Base-by-base conservation (phyloP, 2,797 vertebrate species). In the Furcifer pardalis region DNA sequence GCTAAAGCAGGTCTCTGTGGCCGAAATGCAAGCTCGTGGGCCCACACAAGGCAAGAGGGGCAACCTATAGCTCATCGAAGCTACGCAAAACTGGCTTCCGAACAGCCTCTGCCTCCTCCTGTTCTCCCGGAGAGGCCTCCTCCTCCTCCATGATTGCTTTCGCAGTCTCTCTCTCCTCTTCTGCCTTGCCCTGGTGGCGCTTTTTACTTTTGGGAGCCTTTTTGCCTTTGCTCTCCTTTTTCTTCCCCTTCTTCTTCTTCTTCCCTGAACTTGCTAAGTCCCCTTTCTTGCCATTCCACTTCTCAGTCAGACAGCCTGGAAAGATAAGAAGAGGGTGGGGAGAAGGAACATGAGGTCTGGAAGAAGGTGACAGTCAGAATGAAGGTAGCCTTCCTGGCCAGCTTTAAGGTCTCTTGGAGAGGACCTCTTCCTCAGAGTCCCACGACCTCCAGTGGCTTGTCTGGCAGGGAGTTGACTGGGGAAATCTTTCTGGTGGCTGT, bases 241-340 rank as follows among this genome's bases (percentile, higher is more conserved):
- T 94, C 95, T 97, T 98, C 87, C 96, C 96, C 85, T 97, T 97
- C 90, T 97, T 97, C n/a, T n/a, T n/a, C n/a, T n/a, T n/a, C 85
- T 96, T 96, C 0, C 96, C 94, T 0, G 95, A 81, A 0, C 96
- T 94, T 0, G 97, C 97, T 21, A 85, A 86, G 87, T 98, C 98
- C 2, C 97, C 97, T 89, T 97, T 99, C 95, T 95, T 98, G 90
- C 92, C 96, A 0, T 49, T 81, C 97, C 97, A 98, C 1, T 90
- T 83, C 90, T 99, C 98, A 0, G 90, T 77, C 91, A 99, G 95
- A 88, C 98, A 99, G 85, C 94, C 98, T 99, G 93, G 12, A 49
- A 65, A 44, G 78, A 68, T 19, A 5, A 76, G 25, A 35, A 42
- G 74, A 81, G 15, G 7, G 15, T 7, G 2, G 5, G 42, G 75